Base-by-base conservation (phyloP, 1,140 invertebrate species). In the Drusus annulatus region DNA sequence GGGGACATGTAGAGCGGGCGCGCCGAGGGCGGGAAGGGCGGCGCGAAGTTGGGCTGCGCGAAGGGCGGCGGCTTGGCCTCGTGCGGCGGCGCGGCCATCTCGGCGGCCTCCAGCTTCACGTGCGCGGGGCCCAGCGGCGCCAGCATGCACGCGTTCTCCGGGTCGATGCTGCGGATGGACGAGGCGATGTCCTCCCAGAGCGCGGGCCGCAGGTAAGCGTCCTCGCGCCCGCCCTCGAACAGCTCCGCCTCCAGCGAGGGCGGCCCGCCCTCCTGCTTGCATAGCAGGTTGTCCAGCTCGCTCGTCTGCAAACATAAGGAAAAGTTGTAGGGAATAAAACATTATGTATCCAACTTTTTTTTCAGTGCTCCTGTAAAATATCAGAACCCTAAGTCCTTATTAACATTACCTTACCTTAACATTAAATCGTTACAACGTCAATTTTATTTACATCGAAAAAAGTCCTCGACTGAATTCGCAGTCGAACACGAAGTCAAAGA, bases 111-210 rank as follows among this genome's bases (percentile, higher is more conserved):
- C 80, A 92, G 93, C 87, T 95, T 94, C 84, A 94, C 94, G 19
- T 63, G 60, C 86, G 94, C 25, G 90, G 87, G 17, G 87, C 88
- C 85, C 60, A 28, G 69, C 74, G 86, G 90, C 52, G 92, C 94
- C 81, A 96, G 89, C 94, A 96, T 95, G 85, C 95, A 94, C n/a
- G 95, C 94, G 86, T 96, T 96, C 86, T 96, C 95, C 16, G 95
- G 95, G 86, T 96, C 95, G 82, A 96, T 93, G 87, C 96, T 96
- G 84, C 95, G 93, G 86, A 97, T 96, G 84, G 94, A 96, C 85
- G 94, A 95, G 62, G 95, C 94, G 86, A 97, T 96, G 89, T 96
- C 95, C 87, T 97, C 95, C 95, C 96, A 97, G 7, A 96, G 90
- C 16, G 93, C 93, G 10, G 95, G 95, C 84, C 94, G 93, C 81